These are phyloP conservation scores for Aphelocoma californica DNA, from an alignment of 2,797 vertebrate genomes.

Conservation along the genomic window DNA sequence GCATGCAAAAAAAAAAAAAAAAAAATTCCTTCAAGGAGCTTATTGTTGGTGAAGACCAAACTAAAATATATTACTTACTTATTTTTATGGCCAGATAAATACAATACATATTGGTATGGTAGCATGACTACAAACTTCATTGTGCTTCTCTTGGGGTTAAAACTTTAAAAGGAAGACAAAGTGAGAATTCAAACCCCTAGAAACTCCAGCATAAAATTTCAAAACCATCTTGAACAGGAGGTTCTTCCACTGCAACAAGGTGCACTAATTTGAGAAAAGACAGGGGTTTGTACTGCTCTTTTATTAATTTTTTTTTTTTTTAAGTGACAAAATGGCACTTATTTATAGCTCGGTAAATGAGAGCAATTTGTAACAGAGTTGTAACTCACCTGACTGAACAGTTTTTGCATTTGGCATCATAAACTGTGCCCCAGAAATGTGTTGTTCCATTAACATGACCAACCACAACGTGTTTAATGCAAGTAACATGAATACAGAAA, in stretches of 20 bases:
- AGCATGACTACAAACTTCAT: neutral
- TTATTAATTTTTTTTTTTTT: neutral
- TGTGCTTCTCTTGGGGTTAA: neutral
- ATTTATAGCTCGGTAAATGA: neutral
- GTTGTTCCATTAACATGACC: neutral
- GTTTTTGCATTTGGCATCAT: neutral
- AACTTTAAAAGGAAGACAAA: neutral
- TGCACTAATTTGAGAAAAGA: constrained; percentile 63
- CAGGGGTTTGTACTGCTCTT: constrained; percentile 41
- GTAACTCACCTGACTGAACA: neutral
- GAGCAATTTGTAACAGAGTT: neutral
- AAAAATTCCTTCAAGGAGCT: constrained; percentile 57
- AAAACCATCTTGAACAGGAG: neutral
- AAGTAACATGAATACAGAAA: neutral
- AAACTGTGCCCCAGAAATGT: neutral
- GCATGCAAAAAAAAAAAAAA: neutral
- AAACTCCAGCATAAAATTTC: neutral
- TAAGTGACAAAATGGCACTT: neutral
- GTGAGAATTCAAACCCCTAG: neutral
- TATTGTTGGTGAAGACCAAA: constrained; percentile 86
- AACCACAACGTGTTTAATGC: neutral
- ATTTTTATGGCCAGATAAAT: constrained; percentile 86
- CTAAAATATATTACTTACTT: constrained; percentile 74
- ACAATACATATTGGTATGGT: constrained; percentile 76
- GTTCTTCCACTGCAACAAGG: neutral